Base-by-base conservation (phyloP, 2,888 invertebrate species). In the Plagiodera versicolora region DNA sequence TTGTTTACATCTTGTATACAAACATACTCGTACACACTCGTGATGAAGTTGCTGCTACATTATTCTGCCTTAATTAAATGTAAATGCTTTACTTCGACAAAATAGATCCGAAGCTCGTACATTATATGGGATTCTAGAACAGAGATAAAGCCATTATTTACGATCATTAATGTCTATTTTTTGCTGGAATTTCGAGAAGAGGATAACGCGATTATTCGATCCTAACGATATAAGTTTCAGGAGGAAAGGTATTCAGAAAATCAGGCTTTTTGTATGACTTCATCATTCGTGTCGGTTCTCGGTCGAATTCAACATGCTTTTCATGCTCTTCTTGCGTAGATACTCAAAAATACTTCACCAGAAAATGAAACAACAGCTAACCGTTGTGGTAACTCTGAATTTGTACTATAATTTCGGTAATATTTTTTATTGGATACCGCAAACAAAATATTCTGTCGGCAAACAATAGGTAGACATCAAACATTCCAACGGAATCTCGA, bases 11-110 rank as follows among this genome's bases (percentile, higher is more conserved):
- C 39, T 39, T 14, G 14, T 39, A 39, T 14, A 65, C n/a, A n/a
- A n/a, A n/a, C n/a, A n/a, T n/a, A n/a, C n/a, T n/a, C n/a, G n/a
- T n/a, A n/a, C 58, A 62, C 50, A 53, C 32, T 55, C 51, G 58
- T 62, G 44, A 45, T 63, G 18, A 65, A 69, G 53, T 44, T 54
- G 61, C 47, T 32, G 47, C 46, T 54, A 35, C 35, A 58, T 17
- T 53, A 46, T 46, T 58, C 61, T 59, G 56, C 58, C 58, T 66
- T 63, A 66, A 66, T 66, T 66, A 66, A 66, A 66, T 66, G 65
- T 63, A 63, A 66, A 66, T 63, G 63, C 56, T 56, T 58, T 57
- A 49, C 63, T 59, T 63, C 63, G 63, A 63, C 58, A 59, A 66
- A 57, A 63, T 53, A 65, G 56, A 60, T 53, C 54, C 60, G 35